A percentile compares a stretch with the other conserved stretches of the same genome.
Evolutionary conservation across 1,140 invertebrate genomes (phyloP).

Genomic region (Sarcophaga peregrina): DNA sequence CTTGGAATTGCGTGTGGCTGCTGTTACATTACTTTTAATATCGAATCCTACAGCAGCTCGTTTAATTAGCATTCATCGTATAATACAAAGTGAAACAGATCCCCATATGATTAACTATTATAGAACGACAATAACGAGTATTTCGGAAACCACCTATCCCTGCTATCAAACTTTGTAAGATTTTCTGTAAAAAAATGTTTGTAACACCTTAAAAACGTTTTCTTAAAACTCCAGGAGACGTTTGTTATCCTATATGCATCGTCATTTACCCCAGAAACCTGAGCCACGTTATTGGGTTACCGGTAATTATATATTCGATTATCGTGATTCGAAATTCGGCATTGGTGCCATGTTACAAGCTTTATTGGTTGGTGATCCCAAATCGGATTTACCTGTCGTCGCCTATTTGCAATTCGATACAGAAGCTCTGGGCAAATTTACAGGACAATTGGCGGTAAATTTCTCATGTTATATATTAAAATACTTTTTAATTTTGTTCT

Average conservation of each 20-base stretch:
- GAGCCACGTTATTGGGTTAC: conserved; percentile 70
- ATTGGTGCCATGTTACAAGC: conserved; percentile 72
- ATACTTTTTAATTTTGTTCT: background rate
- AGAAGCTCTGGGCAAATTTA: conserved; percentile 70
- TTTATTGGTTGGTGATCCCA: conserved; percentile 72
- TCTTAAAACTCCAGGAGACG: conserved; percentile 61
- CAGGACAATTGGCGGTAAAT: conserved; percentile 70
- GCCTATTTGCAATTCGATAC: conserved; percentile 71
- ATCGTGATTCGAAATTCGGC: conserved; percentile 71
- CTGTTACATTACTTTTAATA: conserved; percentile 73
- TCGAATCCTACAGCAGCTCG: conserved; percentile 73
- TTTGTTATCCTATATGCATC: conserved; percentile 72
- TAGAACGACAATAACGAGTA: conserved; percentile 77
- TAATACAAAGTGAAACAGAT: conserved; percentile 73
- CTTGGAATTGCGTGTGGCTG: conserved; percentile 75
- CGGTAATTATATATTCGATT: conserved; percentile 75
- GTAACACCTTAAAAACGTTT: background rate
- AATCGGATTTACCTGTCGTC: conserved; percentile 73
- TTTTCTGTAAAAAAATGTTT: background rate
- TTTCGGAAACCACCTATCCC: conserved; percentile 74
- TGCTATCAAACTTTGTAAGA: conserved; percentile 73
- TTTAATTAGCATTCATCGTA: conserved; percentile 76
- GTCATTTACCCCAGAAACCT: conserved; percentile 68
- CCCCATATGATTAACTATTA: conserved; percentile 78
- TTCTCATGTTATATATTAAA: background rate